Conservation (phyloP, 2,797 vertebrate genomes). For the Amblyopsis hoosieri region DNA sequence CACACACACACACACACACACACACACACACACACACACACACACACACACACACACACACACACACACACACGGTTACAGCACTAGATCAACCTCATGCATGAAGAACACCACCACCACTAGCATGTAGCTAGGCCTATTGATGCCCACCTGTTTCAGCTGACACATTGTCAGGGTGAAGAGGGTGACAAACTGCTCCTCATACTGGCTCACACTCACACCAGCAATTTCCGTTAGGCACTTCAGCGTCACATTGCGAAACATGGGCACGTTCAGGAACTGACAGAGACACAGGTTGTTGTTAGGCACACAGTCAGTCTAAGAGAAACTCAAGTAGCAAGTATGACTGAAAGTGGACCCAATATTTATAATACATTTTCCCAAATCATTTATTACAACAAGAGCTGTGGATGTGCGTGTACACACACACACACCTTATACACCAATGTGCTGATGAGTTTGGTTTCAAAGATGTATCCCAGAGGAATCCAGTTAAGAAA, state of each 20-base stretch:
- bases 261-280: slow-evolving; percentile 93
- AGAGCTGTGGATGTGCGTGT: too few species aligned
- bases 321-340: too few species aligned
- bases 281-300: slow-evolving; percentile 35
- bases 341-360: too few species aligned
- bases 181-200: slow-evolving; percentile 89
- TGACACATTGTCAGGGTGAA: slow-evolving; percentile 92
- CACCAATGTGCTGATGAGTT: slow-evolving; percentile 90
- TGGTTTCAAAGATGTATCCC: slow-evolving; percentile 93
- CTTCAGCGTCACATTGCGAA: slow-evolving; percentile 90
- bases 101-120: too few species aligned
- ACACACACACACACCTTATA: slow-evolving; percentile 74
- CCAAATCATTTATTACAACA: too few species aligned
- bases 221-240: slow-evolving; percentile 92
- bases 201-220: slow-evolving; percentile 89
- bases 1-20: too few species aligned
- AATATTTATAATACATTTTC: too few species aligned
- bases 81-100: not conserved
- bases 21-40: too few species aligned
- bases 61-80: not conserved
- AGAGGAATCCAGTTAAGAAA: slow-evolving; percentile 94
- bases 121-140: too few species aligned
- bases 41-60: too few species aligned
- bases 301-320: not conserved
- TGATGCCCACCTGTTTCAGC: slow-evolving; percentile 78